A percentile compares a stretch with the other conserved stretches of the same genome.
These are phyloP conservation scores for Lepidocyrtinus sp. DNA, from an alignment of 2,888 invertebrate genomes.

Conservation along the genomic window DNA sequence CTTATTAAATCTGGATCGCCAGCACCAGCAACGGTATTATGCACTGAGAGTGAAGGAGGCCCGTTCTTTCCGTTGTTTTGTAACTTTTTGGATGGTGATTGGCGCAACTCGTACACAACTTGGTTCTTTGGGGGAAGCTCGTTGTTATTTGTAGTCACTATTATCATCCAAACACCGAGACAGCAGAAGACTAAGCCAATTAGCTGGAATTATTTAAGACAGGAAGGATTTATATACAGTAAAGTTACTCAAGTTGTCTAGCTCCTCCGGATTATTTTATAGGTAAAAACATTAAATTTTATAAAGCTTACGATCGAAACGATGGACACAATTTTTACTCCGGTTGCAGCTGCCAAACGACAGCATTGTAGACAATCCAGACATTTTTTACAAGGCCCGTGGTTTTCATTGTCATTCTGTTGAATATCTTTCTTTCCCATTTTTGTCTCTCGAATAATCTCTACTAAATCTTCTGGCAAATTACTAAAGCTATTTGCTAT, in stretches of 20 bases:
- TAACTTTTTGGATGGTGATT: neutral
- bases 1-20: conserved; percentile 33
- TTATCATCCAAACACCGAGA: conserved; percentile 64
- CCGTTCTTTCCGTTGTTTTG: conserved; percentile 19
- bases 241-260: conserved; percentile 3
- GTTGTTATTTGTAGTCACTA: conserved; percentile 59
- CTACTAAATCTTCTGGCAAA: too few relatives aligned
- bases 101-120: conserved; percentile 48
- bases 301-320: conserved; percentile 61
- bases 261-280: neutral
- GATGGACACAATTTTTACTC: conserved; percentile 63
- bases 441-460: too few relatives aligned
- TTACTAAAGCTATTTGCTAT: too few relatives aligned
- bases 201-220: conserved; percentile 47
- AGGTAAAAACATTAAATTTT: neutral
- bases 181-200: conserved; percentile 61
- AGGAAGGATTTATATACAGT: too few relatives aligned
- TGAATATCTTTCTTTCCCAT: conserved; percentile 57
- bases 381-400: conserved; percentile 44
- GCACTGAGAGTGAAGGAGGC: conserved; percentile 30
- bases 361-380: conserved; percentile 53
- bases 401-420: conserved; percentile 44
- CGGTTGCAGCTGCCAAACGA: conserved; percentile 53
- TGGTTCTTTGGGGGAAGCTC: conserved; percentile 54
- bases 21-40: conserved; percentile 34